Evolutionary conservation across 2,797 vertebrate genomes (phyloP).

Genomic region (Poecile montanus): DNA sequence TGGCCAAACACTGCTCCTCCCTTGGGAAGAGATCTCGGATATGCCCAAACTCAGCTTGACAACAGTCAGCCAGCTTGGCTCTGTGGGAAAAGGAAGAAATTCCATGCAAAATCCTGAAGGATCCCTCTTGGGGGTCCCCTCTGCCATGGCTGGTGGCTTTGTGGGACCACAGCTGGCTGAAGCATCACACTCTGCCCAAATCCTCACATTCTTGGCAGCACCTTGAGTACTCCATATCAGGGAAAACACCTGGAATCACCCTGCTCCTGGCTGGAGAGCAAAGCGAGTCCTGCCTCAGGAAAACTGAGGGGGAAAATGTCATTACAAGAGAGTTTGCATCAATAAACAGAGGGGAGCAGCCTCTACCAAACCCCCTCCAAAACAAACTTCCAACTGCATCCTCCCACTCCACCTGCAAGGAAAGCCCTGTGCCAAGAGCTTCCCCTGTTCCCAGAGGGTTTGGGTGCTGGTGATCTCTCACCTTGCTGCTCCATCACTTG

Average conservation of each 20-base stretch:
- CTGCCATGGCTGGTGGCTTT: not conserved
- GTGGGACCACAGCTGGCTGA: not conserved
- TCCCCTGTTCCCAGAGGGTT: not conserved
- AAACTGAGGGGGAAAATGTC: not conserved
- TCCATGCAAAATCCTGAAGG: not conserved
- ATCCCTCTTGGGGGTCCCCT: not conserved
- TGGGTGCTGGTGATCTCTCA: not conserved
- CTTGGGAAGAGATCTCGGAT: not conserved
- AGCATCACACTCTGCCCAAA: not conserved
- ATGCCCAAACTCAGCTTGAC: accelerated
- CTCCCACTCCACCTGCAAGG: not conserved
- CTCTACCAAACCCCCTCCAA: not conserved
- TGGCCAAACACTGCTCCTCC: not conserved
- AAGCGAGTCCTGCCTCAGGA: not conserved
- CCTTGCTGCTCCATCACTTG: accelerated
- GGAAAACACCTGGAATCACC: not conserved
- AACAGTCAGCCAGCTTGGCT: not conserved
- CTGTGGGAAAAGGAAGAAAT: not conserved
- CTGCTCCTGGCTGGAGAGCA: not conserved
- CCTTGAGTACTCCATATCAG: not conserved
- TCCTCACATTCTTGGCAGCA: not conserved
- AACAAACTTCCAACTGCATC: not conserved
- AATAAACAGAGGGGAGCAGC: not conserved
- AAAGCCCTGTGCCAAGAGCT: not conserved
- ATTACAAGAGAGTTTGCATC: not conserved